Conservation (phyloP, 1,140 invertebrate genomes). For the Paraescarpia echinospica region DNA sequence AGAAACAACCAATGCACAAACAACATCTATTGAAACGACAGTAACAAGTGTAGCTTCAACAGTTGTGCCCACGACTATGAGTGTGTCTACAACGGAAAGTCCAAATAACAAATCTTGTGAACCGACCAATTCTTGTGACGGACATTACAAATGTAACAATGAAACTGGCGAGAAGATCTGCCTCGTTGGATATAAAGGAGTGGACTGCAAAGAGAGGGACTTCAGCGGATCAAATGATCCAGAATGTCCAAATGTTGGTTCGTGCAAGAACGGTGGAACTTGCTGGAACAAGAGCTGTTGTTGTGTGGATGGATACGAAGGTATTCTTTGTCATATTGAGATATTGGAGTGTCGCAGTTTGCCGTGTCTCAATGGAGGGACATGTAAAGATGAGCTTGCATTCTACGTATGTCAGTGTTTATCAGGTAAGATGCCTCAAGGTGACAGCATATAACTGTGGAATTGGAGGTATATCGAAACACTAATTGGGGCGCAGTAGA, state of each 20-base stretch:
- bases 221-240: background rate
- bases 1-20: too few species aligned
- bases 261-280: conserved; percentile 16
- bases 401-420: background rate
- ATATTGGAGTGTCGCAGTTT: conserved; percentile 7
- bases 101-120: background rate
- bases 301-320: conserved; percentile 10
- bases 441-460: background rate
- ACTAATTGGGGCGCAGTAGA: background rate
- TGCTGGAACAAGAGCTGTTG: conserved; percentile 16
- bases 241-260: background rate
- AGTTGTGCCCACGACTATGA: too few species aligned
- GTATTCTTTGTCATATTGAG: background rate
- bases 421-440: background rate
- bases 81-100: background rate
- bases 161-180: background rate
- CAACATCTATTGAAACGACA: too few species aligned
- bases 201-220: background rate
- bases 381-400: background rate
- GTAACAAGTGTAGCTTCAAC: too few species aligned
- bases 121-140: conserved; percentile 3
- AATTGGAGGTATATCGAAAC: background rate
- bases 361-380: conserved; percentile 15
- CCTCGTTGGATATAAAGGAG: background rate
- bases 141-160: conserved; percentile 15